phyloP scores from a whole-genome alignment of 2,113 vertebrate genomes.

The Prionailurus viverrinus region DNA sequence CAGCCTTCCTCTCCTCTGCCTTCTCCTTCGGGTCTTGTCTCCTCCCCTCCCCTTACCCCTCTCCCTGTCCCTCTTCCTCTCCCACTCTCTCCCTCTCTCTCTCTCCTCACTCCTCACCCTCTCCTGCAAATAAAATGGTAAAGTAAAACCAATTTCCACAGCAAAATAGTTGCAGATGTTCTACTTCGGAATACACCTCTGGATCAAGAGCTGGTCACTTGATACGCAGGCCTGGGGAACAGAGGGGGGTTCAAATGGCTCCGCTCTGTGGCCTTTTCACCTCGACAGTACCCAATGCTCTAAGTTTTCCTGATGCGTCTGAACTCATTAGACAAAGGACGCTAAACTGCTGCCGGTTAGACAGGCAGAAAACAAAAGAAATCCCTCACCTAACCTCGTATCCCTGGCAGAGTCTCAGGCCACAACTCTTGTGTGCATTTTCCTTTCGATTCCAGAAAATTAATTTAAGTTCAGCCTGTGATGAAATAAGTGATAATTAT shows the following conservation, averaged over 20 bases:
- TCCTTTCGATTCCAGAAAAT: slow-evolving; percentile 36
- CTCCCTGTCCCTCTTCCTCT: neutral
- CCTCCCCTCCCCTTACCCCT: neutral
- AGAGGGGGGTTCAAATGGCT: slow-evolving; percentile 61
- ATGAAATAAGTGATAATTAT: neutral
- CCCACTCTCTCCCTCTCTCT: neutral
- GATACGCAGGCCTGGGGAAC: slow-evolving; percentile 64
- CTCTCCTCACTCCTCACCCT: neutral
- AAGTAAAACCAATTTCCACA: slow-evolving; percentile 67
- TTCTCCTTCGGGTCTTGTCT: neutral
- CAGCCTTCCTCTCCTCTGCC: neutral
- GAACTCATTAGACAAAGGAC: slow-evolving; percentile 76
- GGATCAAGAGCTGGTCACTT: slow-evolving; percentile 65
- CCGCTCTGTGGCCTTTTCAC: slow-evolving; percentile 66
- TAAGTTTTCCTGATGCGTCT: slow-evolving; percentile 27
- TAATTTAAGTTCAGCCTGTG: neutral
- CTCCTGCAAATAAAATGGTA: neutral
- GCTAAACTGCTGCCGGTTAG: slow-evolving; percentile 27
- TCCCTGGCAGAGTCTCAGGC: slow-evolving; percentile 16
- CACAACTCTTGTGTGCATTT: neutral
- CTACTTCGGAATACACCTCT: slow-evolving; percentile 10
- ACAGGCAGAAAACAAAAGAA: slow-evolving; percentile 47
- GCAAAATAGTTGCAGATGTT: slow-evolving; percentile 82
- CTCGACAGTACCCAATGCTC: neutral
- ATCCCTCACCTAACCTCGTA: neutral